Evolutionary conservation across 2,113 vertebrate genomes (phyloP), one percentile per base, ranked within the genome.

Genomic region (Chauna torquata): DNA sequence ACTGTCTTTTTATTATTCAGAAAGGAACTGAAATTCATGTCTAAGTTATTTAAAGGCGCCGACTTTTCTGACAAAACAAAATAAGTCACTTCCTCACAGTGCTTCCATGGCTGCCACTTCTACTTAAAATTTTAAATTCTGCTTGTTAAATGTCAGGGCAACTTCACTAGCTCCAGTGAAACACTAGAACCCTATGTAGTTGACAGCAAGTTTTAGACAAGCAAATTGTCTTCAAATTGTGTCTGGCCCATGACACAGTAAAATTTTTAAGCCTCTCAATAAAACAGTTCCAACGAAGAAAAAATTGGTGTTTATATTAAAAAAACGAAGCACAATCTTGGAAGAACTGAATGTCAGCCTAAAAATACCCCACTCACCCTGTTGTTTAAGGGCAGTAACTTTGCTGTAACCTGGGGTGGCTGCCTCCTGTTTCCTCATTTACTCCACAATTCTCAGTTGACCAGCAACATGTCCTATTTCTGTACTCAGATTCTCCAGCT

Each of bases 401-500:
- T 34, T 62, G 27, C 47, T 20, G 3, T 40, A 49, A 81, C 36
- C n/a, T 27, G 30, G 2, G 2, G 4, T 9, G 12, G 8, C 44
- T 62, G 34, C n/a, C 84, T 85, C 44, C 38, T 27, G 28, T 81
- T 88, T 70, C 27, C 34, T 93, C 38, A 64, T 9, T 87, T 78
- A 42, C 62, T 78, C 57, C 61, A 64, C 23, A 32, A 58, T 77
- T 66, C 62, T 90, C 58, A 54, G 40, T 15, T 79, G 52, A 74
- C 30, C 4, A 7, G 36, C 44, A 85, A 82, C 17, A 23, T 38
- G 12, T 72, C 57, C n/a, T 79, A 0, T 89, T 92, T 83, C 34
- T 81, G 6, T 55, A 54, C 42, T 58, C 91, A 96, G 92, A 62
- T 92, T 90, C 75, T 84, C 58, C 82, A 86, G 88, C 66, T 50